phyloP scores from a whole-genome alignment of 2,113 vertebrate genomes.

The Bos indicus region DNA sequence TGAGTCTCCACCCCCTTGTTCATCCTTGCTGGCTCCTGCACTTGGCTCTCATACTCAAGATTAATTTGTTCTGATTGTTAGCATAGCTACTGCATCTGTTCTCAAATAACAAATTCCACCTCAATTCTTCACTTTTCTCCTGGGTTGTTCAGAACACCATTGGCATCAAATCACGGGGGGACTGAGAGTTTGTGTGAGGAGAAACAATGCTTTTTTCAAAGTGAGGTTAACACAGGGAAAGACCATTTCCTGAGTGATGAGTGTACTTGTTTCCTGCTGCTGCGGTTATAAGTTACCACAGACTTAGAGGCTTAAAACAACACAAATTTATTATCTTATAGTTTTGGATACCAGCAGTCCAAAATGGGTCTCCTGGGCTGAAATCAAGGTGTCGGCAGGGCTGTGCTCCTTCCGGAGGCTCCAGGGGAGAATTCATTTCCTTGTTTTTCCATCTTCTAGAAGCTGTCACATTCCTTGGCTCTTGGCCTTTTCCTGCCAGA shows the following conservation, averaged over 20 bases:
- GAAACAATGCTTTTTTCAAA: background rate
- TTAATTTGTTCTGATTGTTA: background rate
- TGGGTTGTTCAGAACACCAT: background rate
- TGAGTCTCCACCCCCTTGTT: too few relatives aligned
- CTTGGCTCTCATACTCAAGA: background rate
- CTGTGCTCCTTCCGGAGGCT: background rate
- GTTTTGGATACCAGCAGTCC: background rate
- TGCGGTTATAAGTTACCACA: background rate
- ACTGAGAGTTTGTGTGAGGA: background rate
- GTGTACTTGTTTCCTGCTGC: background rate
- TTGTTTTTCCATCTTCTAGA: background rate
- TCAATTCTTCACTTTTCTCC: background rate
- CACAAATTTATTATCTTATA: background rate
- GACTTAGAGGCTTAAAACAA: background rate
- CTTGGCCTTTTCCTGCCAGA: background rate
- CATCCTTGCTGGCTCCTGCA: background rate
- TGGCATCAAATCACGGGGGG: background rate
- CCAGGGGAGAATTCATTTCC: background rate
- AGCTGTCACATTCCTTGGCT: background rate
- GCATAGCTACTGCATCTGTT: background rate
- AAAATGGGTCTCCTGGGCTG: background rate
- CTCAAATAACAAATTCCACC: background rate
- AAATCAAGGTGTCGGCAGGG: background rate
- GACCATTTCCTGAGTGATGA: background rate
- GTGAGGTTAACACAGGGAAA: background rate